Conservation (phyloP, 2,888 invertebrate species). For the Beris chalybata region DNA sequence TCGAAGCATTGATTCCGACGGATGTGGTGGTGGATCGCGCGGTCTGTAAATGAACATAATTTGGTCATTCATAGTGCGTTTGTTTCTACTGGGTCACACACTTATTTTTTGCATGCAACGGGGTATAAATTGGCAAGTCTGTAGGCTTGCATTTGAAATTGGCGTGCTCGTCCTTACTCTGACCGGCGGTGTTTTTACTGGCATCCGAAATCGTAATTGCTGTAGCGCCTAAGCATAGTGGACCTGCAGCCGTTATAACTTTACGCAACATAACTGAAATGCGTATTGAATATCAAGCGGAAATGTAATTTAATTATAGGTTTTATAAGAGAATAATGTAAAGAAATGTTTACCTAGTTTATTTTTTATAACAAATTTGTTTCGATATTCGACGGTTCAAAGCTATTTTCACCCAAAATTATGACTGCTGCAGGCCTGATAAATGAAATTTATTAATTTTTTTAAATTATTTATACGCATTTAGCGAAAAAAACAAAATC, state of each 20-base stretch:
- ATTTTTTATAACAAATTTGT: not conserved
- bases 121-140: slow-evolving; percentile 52
- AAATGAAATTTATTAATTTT: not conserved
- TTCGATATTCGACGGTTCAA: not conserved
- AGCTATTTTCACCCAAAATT: not conserved
- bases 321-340: too few relatives aligned
- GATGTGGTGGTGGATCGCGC: slow-evolving; percentile 38
- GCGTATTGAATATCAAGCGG: not conserved
- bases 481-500: slow-evolving; percentile 1
- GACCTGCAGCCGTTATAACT: not conserved
- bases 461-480: not conserved
- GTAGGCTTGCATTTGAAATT: slow-evolving; percentile 49
- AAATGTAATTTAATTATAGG: not conserved
- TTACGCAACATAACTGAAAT: slow-evolving; percentile 28
- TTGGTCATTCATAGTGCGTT: not conserved
- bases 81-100: slow-evolving; percentile 24
- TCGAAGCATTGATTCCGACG: slow-evolving; percentile 43
- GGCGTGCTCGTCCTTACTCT: slow-evolving; percentile 34
- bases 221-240: slow-evolving; percentile 21
- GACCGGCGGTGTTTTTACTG: not conserved
- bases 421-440: not conserved
- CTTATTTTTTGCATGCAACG: slow-evolving; percentile 47
- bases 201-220: slow-evolving; percentile 2
- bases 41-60: slow-evolving; percentile 2
- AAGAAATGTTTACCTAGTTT: too few relatives aligned